These are phyloP conservation scores for Characodon lateralis DNA, from an alignment of 2,797 vertebrate genomes.

Conservation along the genomic window DNA sequence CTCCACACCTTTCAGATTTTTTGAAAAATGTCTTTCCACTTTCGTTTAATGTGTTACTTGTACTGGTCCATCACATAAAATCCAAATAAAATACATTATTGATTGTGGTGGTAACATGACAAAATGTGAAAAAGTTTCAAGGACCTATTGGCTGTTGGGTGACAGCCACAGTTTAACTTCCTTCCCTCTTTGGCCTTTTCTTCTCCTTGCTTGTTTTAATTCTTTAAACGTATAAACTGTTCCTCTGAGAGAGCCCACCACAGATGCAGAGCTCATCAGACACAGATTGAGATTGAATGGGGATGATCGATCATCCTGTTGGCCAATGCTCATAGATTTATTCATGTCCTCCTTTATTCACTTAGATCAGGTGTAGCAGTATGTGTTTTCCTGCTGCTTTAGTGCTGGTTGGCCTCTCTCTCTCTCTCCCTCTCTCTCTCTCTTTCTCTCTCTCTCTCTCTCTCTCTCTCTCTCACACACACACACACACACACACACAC, in stretches of 20 bases:
- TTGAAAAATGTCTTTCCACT: too few relatives aligned
- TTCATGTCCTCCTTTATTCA: conserved; percentile 47
- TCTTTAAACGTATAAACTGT: conserved; percentile 37
- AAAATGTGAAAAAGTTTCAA: conserved; percentile 23
- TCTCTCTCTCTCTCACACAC: neutral
- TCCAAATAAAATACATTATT: too few relatives aligned
- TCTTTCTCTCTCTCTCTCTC: too few relatives aligned
- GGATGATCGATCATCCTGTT: conserved; percentile 43
- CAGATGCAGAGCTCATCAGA: conserved; percentile 56
- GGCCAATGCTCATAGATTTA: neutral
- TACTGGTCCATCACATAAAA: neutral
- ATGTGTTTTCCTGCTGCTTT: conserved; percentile 6
- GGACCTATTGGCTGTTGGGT: conserved; percentile 61
- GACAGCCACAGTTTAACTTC: conserved; percentile 57
- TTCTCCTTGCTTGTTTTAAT: conserved; percentile 23
- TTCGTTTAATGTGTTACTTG: neutral
- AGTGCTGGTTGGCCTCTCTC: conserved; percentile 21
- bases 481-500: too few relatives aligned
- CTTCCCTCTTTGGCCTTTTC: conserved; percentile 31
- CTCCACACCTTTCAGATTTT: too few relatives aligned
- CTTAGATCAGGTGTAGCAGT: conserved; percentile 1
- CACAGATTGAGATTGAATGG: conserved; percentile 27
- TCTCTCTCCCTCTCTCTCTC: too few relatives aligned
- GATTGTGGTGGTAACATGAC: neutral
- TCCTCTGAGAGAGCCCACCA: conserved; percentile 53